Conservation (phyloP, 1,140 invertebrate species). For the Panagrolaimus sp. region DNA sequence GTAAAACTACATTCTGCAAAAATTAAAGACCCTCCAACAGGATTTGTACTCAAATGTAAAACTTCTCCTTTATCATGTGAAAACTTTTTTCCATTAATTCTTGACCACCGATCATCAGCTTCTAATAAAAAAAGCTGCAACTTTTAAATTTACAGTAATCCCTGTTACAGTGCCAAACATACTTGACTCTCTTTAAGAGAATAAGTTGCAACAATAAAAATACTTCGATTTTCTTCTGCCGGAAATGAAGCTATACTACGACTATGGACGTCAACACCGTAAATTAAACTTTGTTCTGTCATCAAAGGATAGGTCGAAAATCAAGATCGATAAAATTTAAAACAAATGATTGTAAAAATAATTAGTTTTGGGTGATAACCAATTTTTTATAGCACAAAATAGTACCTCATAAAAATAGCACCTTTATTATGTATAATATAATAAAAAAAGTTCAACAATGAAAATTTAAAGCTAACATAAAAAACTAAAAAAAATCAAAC, state of each 20-base stretch:
- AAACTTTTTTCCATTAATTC: background rate
- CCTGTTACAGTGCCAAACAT: background rate
- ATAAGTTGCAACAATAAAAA: background rate
- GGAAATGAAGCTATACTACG: background rate
- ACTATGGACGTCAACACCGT: background rate
- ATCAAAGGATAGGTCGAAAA: background rate
- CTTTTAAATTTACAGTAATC: background rate
- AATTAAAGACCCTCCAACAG: background rate
- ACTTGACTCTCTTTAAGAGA: constrained; percentile 7
- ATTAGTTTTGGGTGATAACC: background rate
- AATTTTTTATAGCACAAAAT: background rate
- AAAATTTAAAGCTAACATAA: background rate
- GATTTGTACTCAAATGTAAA: background rate
- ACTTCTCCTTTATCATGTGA: background rate
- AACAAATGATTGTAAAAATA: background rate
- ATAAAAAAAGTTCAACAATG: background rate
- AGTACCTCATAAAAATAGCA: too few species aligned
- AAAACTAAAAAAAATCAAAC: too few species aligned
- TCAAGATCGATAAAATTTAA: background rate
- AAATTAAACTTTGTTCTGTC: constrained; percentile 9
- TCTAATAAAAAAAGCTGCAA: background rate
- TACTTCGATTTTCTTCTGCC: background rate
- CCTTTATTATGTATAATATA: too few species aligned
- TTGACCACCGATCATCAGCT: constrained; percentile 1
- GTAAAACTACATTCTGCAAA: too few species aligned